phyloP scores from a whole-genome alignment of 2,888 invertebrate genomes.

The Dusona sp. region DNA sequence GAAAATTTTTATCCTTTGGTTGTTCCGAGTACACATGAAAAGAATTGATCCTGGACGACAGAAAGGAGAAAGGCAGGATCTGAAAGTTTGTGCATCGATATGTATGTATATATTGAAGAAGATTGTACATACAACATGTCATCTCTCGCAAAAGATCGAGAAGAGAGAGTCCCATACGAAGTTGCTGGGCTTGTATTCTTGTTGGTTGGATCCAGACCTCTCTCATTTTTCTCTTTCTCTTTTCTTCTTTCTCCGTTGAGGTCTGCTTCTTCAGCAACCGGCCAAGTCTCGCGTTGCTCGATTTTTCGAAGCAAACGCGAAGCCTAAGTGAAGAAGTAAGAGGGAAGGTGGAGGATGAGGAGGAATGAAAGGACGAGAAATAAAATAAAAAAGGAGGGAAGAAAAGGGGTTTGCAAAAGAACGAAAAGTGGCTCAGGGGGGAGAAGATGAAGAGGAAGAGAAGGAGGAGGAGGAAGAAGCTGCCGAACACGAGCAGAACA shows the following conservation, averaged over 20 bases:
- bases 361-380: conserved; percentile 49
- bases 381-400: conserved; percentile 37
- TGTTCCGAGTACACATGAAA: conserved; percentile 19
- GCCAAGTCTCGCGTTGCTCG: conserved; percentile 74
- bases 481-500: conserved; percentile 84
- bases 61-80: conserved; percentile 4
- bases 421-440: conserved; percentile 39
- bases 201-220: conserved; percentile 26
- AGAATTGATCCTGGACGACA: conserved; percentile 7
- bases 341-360: neutral
- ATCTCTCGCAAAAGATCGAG: conserved; percentile 30
- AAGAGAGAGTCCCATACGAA: conserved; percentile 40
- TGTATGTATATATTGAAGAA: neutral
- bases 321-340: conserved; percentile 40
- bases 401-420: conserved; percentile 50
- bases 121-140: conserved; percentile 17
- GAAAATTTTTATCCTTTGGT: conserved; percentile 1
- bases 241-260: conserved; percentile 68
- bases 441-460: conserved; percentile 64
- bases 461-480: conserved; percentile 77
- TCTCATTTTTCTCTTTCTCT: conserved; percentile 65
- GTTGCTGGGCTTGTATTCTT: conserved; percentile 23
- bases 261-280: conserved; percentile 39
- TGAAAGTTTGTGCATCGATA: neutral
- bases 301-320: conserved; percentile 70